Base-by-base conservation (phyloP, 1,140 invertebrate genomes). In the Heliconius nattereri region DNA sequence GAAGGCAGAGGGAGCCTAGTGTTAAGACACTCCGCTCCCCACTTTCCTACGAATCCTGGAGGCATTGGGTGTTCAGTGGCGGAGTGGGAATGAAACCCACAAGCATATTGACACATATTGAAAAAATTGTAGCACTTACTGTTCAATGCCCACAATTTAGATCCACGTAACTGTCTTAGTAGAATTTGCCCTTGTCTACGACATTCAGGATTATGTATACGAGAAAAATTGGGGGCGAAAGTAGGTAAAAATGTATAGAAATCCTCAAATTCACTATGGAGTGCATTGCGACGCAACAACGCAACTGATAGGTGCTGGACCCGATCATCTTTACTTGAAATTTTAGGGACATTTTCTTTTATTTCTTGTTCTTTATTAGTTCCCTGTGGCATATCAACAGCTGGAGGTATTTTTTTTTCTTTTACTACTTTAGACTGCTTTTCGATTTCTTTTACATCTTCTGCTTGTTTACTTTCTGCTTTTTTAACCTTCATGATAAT, bases 71-170 rank as follows among this genome's bases (percentile, higher is more conserved):
- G 9, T 13, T 40, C 2, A 40, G 40, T 40, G 9, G 11, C 13
- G 40, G 40, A 45, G 3, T 45, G 40, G 3, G 11, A 45, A 45
- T 13, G 11, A 1, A 45, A 45, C 40, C 11, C 40, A 40, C 40
- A 16, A 45, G 3, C 40, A 45, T 16, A 45, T 45, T 16, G 13
- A 16, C 3, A 16, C 16, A 45, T 45, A 45, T 45, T 45, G 13
- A 45, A 16, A 45, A 3, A 16, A 45, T 3, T 45, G 40, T 45
- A 45, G 20, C 23, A 93, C 95, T 95, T 94, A 96, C 96, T 97
- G 93, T 96, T 96, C 81, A 97, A 89, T 71, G 96, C 96, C 96
- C 96, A 97, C 74, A 97, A 84, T 91, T 96, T 96, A 73, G 95
- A 95, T 40, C 96, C 95, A 52, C 96, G 95, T 82, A 97, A 90